phyloP scores from a whole-genome alignment of 2,113 vertebrate species.

The Trochalopteron elliotii region DNA sequence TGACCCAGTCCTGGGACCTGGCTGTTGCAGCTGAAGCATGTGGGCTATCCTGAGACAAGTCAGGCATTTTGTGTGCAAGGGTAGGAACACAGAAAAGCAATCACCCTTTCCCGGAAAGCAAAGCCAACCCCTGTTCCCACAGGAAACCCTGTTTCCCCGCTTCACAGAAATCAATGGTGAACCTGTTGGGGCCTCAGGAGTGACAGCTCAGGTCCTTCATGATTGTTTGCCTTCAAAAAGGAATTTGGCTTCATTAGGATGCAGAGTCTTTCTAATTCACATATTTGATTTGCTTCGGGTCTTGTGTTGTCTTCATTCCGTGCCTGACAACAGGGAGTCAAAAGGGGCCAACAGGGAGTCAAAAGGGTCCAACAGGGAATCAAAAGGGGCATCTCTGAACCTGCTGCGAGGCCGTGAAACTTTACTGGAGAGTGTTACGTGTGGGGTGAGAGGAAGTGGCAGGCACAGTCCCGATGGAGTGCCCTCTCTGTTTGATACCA shows the following conservation, averaged over 20 bases:
- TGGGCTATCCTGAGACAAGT: not conserved
- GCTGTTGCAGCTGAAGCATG: not conserved
- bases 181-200: not conserved
- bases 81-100: not conserved
- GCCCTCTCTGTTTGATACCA: not conserved
- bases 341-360: not conserved
- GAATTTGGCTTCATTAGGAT: slow-evolving; percentile 13
- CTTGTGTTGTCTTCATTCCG: not conserved
- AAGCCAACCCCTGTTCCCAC: not conserved
- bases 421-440: not conserved
- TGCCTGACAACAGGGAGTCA: not conserved
- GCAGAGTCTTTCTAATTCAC: not conserved
- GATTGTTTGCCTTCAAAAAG: not conserved
- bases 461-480: not conserved
- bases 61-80: not conserved
- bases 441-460: not conserved
- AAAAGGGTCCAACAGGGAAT: not conserved
- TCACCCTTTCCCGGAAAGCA: not conserved
- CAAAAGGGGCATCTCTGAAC: not conserved
- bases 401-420: not conserved
- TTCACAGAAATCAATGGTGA: not conserved
- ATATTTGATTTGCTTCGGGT: not conserved
- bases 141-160: not conserved
- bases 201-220: not conserved
- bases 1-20: not conserved